phyloP scores from a whole-genome alignment of 2,888 invertebrate genomes.

The Drosophila setosimentum region DNA sequence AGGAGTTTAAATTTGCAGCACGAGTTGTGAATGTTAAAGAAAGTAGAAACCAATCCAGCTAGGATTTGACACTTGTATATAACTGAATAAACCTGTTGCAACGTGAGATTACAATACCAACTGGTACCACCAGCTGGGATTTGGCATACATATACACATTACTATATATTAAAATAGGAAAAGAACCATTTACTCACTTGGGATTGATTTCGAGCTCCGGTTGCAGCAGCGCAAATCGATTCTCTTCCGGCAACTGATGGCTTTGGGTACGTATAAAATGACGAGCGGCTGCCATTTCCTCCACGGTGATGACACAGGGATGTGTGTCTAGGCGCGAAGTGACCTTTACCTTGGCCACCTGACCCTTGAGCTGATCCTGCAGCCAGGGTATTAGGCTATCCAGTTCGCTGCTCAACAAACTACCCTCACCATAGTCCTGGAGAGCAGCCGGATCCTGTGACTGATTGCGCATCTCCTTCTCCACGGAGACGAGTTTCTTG shows the following conservation, averaged over 20 bases:
- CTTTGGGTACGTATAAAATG: conserved; percentile 97
- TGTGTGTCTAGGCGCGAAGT: conserved; percentile 94
- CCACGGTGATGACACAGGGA: conserved; percentile 97
- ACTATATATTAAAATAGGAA: neutral
- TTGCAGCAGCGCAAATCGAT: conserved; percentile 93
- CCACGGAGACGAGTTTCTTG: conserved; percentile 93
- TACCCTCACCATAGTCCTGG: conserved; percentile 88
- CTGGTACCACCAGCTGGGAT: too few relatives aligned
- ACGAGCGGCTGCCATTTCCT: conserved; percentile 98
- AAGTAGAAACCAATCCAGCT: neutral
- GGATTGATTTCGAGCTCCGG: conserved; percentile 98
- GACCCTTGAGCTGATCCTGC: conserved; percentile 90
- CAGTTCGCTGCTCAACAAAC: conserved; percentile 90
- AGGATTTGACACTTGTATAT: neutral
- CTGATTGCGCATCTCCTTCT: conserved; percentile 95
- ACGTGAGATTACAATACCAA: too few relatives aligned
- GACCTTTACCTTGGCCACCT: conserved; percentile 92
- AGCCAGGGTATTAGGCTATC: conserved; percentile 93
- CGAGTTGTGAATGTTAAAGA: neutral
- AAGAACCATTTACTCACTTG: conserved; percentile 87
- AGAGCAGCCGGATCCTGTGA: conserved; percentile 87
- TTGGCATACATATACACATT: too few relatives aligned
- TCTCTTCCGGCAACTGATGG: conserved; percentile 92
- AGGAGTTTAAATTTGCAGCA: too few relatives aligned
- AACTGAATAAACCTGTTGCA: too few relatives aligned